Percentiles rank a stretch among this genome's conserved stretches.
Conservation (phyloP, 2,113 vertebrate species). For the Rhizomys pruinosus region DNA sequence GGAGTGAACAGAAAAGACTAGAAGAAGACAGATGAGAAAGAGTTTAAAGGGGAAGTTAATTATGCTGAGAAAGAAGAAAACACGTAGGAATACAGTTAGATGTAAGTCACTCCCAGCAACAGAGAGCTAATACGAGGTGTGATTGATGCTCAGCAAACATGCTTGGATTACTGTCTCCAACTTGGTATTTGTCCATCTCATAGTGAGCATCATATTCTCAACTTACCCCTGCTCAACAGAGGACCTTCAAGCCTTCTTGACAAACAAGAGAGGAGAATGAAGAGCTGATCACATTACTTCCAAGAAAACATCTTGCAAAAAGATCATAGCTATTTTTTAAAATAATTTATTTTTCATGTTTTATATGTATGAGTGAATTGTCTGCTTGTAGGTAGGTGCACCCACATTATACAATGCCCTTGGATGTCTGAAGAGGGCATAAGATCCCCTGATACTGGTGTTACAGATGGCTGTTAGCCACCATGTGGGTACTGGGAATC, state of each 20-base stretch:
- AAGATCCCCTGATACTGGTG: too few relatives aligned
- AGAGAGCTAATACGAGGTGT: too few relatives aligned
- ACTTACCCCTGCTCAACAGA: background rate
- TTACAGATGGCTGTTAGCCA: too few relatives aligned
- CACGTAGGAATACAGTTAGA: background rate
- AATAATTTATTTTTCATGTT: too few relatives aligned
- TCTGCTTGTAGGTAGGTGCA: too few relatives aligned
- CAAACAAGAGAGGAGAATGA: background rate
- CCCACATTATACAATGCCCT: too few relatives aligned
- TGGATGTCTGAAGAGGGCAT: too few relatives aligned
- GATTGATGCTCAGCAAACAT: background rate
- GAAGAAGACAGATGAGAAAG: background rate
- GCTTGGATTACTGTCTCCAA: rapidly evolving
- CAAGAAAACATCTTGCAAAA: background rate
- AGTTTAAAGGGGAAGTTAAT: background rate
- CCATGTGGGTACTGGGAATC: too few relatives aligned
- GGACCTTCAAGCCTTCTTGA: background rate
- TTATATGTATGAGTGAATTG: too few relatives aligned
- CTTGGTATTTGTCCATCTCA: background rate
- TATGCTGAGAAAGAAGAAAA: background rate
- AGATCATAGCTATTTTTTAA: too few relatives aligned
- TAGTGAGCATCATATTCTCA: background rate
- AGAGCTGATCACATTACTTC: too few relatives aligned
- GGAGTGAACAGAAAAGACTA: background rate
- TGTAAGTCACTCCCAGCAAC: background rate